Evolutionary conservation across 2,888 invertebrate genomes (phyloP), one percentile per base, ranked within the genome.

Genomic region (Drosophila recens): DNA sequence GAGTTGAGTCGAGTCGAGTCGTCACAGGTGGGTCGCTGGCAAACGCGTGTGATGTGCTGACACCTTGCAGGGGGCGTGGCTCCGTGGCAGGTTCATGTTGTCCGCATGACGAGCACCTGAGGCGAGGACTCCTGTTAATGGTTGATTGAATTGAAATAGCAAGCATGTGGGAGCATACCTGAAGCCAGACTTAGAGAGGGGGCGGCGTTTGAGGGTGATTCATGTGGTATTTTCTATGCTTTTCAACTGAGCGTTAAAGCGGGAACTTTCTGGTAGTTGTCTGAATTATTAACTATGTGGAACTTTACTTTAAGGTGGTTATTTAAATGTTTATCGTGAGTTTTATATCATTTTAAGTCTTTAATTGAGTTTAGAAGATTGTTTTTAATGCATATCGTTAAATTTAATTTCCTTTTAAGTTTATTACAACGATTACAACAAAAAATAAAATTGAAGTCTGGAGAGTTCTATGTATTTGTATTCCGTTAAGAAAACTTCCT

Each of bases 101-200:
- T 67, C 64, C 42, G 62, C 72, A 42, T 81, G 82, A 72, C 83
- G 77, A 56, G 79, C 70, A 61, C 79, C 69, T 43, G 40, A 46
- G 72, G 82, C 71, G 40, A 40, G 67, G 38, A 61, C 64, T 75
- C 54, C 71, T 81, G 72, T 65, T 82, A 59, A 70, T 75, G 87
- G 67, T 81, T 82, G 87, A 82, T 82, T 87, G 82, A 82, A 87
- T 84, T 81, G 82, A 83, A 87, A 70, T 68, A 67, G 72, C 63
- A 43, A 63, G 34, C 58, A 71, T 69, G 63, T 20, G 65, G 59
- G 27, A 49, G 45, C 34, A 56, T 15, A 51, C 54, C 62, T 15
- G 43, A 34, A 67, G 52, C 49, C 40, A 8, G 45, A 53, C 59
- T 51, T 58, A 38, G n/a, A n/a, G n/a, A 13, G 9, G 43, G 30